Conservation (phyloP, 2,797 vertebrate species). For the Hoplostethus atlanticus region DNA sequence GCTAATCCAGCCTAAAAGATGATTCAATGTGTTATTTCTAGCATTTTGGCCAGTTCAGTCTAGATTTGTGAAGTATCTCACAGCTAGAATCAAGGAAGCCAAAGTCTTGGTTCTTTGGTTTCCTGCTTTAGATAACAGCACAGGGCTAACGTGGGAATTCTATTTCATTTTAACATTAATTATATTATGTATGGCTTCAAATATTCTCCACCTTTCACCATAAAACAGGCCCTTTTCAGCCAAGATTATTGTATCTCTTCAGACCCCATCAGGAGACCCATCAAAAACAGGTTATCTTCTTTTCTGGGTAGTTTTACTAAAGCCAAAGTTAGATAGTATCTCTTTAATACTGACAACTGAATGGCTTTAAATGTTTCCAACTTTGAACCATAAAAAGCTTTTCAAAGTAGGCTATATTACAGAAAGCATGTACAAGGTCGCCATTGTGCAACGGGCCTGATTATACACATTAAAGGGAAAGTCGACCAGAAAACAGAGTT, state of each 20-base stretch:
- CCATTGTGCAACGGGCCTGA: slow-evolving; percentile 58
- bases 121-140: slow-evolving; percentile 27
- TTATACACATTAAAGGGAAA: slow-evolving; percentile 26
- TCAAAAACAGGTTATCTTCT: slow-evolving; percentile 18
- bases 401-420: slow-evolving; percentile 18
- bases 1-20: neutral
- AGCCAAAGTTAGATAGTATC: neutral
- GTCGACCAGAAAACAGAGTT: slow-evolving; percentile 40
- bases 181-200: no score
- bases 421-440: slow-evolving; percentile 34
- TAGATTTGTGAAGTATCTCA: slow-evolving; percentile 18
- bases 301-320: slow-evolving; percentile 24
- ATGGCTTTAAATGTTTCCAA: slow-evolving; percentile 31
- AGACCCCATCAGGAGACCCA: neutral
- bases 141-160: neutral
- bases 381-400: slow-evolving; percentile 10
- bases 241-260: slow-evolving; percentile 16
- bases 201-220: neutral
- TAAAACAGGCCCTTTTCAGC: neutral
- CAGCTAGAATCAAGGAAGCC: slow-evolving; percentile 20
- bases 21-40: no score
- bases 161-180: no score
- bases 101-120: slow-evolving; percentile 49
- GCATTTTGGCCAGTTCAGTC: slow-evolving; percentile 11
- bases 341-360: slow-evolving; percentile 26